These are phyloP conservation scores for Scaptodrosophila latifasciaeformis DNA, from an alignment of 2,888 invertebrate species.

Conservation along the genomic window DNA sequence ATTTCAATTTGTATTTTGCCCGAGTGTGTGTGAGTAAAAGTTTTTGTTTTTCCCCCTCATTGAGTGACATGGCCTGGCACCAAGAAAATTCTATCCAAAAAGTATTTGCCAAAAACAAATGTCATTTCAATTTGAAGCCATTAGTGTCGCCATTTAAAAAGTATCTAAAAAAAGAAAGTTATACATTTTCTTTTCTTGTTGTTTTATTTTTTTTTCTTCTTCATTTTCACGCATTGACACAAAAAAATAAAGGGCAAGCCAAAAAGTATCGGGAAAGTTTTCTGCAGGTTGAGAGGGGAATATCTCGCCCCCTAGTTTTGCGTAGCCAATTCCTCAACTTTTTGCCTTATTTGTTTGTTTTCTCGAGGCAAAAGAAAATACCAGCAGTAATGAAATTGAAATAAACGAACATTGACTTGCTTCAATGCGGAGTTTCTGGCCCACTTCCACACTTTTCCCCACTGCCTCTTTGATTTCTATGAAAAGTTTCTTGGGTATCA, in stretches of 20 bases:
- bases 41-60: too few species aligned
- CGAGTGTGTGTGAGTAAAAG: too few species aligned
- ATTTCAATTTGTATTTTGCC: too few species aligned
- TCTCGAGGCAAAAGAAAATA: constrained; percentile 49
- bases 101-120: constrained; percentile 54
- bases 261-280: constrained; percentile 40
- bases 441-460: too few species aligned
- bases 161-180: constrained; percentile 8
- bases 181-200: constrained; percentile 14
- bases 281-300: constrained; percentile 32
- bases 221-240: constrained; percentile 53
- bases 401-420: constrained; percentile 13
- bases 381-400: constrained; percentile 44
- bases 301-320: constrained; percentile 19
- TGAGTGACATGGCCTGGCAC: too few species aligned
- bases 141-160: constrained; percentile 60
- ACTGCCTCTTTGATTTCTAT: too few species aligned
- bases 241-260: constrained; percentile 26
- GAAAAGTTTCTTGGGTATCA: too few species aligned
- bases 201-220: constrained; percentile 17
- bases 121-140: constrained; percentile 62
- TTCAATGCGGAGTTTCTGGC: too few species aligned
- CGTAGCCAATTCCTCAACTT: constrained; percentile 33
- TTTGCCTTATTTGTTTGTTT: constrained; percentile 46
- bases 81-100: too few species aligned